Evolutionary conservation across 2,797 vertebrate genomes (phyloP), one percentile per base, ranked within the genome.

Genomic region (Martes flavigula): DNA sequence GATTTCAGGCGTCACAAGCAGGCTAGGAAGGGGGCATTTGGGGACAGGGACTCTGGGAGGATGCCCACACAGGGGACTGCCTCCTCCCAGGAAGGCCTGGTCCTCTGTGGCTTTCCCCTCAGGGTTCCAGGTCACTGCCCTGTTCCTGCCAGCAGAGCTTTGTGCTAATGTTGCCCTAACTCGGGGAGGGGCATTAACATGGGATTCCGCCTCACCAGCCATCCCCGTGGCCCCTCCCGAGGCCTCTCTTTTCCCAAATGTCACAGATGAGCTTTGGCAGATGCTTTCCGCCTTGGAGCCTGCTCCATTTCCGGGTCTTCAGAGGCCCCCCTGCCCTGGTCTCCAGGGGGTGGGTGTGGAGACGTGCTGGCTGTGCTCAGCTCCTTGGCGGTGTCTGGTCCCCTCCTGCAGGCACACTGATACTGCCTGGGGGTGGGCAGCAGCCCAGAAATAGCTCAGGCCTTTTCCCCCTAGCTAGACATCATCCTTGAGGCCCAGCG

Each of bases 161-260:
- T 2, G 18, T 7, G 1, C 32, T 25, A 30, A 38, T 0, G 1
- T 11, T 21, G 32, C 83, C 38, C 30, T 60, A 84, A 5, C 1
- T 23, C 6, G 17, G 0, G 56, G 91, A 23, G 56, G 43, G 40
- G 43, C 2, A 2, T 68, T 21, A 27, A 32, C 43, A 5, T 5
- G 27, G 2, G 27, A 10, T 13, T 13, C 58, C 0, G 1, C 35
- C 1, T 85, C 32, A 7, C 13, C 51, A 40, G 46, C 83, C 46
- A 21, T 5, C 48, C 27, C 14, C 2, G 0, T 1, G 38, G n/a
- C 40, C 58, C 77, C 14, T 27, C 20, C 0, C 0, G 86, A 64
- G 60, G 27, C 51, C 51, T 54, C 75, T 70, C 48, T 48, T 60
- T 84, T 32, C 62, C 40, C 13, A 0, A 5, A 3, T 17, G 6